Evolutionary conservation across 1,140 invertebrate genomes (phyloP).

Genomic region (Sinella curviseta): DNA sequence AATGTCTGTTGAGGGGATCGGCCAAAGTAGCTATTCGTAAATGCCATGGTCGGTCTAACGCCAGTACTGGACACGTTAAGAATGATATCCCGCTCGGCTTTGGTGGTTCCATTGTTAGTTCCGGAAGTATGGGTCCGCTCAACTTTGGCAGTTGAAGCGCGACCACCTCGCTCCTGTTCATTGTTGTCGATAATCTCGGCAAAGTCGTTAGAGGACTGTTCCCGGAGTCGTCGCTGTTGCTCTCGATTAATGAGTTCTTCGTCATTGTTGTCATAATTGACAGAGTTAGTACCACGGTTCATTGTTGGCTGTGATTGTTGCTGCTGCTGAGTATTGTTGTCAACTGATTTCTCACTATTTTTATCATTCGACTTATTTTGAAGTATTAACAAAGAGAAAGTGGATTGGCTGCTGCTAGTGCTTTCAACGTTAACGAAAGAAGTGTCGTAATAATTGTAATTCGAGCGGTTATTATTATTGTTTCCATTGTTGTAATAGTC

Average conservation of each 20-base stretch:
- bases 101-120: not conserved
- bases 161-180: not conserved
- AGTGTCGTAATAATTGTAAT: constrained; percentile 6
- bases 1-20: too few relatives aligned
- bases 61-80: not conserved
- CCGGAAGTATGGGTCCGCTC: not conserved
- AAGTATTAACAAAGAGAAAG: not conserved
- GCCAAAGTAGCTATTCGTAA: constrained; percentile 1
- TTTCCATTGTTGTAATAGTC: constrained; percentile 15
- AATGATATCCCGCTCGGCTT: not conserved
- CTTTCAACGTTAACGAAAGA: not conserved
- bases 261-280: not conserved
- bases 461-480: constrained; percentile 19
- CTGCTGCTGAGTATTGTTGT: constrained; percentile 10
- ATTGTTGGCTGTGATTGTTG: not conserved
- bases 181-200: not conserved
- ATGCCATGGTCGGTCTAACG: not conserved
- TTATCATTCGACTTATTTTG: not conserved
- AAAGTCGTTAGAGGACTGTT: too few relatives aligned
- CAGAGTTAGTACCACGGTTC: not conserved
- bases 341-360: not conserved
- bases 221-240: too few relatives aligned
- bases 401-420: not conserved
- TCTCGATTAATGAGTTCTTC: not conserved
- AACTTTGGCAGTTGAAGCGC: not conserved